A percentile compares a stretch with the other conserved stretches of the same genome.
Conservation (phyloP, 1,140 invertebrate species). For the Pollicipes pollicipes region DNA sequence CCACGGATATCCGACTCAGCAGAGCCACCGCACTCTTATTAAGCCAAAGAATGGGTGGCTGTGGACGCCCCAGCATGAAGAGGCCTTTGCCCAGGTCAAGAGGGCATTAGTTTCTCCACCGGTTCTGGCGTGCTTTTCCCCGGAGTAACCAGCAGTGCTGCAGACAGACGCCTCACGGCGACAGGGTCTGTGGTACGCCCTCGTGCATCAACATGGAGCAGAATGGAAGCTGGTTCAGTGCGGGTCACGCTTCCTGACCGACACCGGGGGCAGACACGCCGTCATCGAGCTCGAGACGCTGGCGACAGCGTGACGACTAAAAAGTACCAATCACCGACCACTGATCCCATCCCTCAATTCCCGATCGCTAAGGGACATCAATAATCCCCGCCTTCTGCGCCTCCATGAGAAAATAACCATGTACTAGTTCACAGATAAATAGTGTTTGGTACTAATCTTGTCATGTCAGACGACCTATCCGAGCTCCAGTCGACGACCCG, state of each 20-base stretch:
- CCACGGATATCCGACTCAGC: too few relatives aligned
- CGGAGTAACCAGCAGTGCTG: slow-evolving; percentile 1
- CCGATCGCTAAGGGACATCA: slow-evolving; percentile 6
- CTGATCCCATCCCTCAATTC: slow-evolving; percentile 11
- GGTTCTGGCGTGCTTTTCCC: slow-evolving; percentile 8
- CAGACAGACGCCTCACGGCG: too few relatives aligned
- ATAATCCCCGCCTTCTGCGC: slow-evolving; percentile 6
- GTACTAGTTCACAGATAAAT: slow-evolving; percentile 6
- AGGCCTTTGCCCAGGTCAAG: slow-evolving; percentile 9
- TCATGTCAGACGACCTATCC: slow-evolving; percentile 6
- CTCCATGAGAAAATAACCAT: slow-evolving; percentile 6
- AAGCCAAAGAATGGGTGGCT: slow-evolving; percentile 5
- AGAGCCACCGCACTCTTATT: too few relatives aligned
- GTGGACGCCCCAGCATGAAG: slow-evolving; percentile 10
- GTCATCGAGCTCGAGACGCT: neutral
- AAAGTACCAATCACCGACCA: slow-evolving; percentile 12
- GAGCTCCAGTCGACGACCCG: neutral
- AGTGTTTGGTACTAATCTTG: neutral
- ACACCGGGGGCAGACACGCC: slow-evolving; percentile 9
- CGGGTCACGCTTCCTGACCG: slow-evolving; percentile 1
- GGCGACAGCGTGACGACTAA: neutral
- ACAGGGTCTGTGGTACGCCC: neutral
- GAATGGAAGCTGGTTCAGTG: slow-evolving; percentile 7
- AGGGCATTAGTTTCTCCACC: slow-evolving; percentile 4
- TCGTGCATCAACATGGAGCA: slow-evolving; percentile 7